phyloP scores from a whole-genome alignment of 2,888 invertebrate genomes.

The Tromatobia lineatoria region DNA sequence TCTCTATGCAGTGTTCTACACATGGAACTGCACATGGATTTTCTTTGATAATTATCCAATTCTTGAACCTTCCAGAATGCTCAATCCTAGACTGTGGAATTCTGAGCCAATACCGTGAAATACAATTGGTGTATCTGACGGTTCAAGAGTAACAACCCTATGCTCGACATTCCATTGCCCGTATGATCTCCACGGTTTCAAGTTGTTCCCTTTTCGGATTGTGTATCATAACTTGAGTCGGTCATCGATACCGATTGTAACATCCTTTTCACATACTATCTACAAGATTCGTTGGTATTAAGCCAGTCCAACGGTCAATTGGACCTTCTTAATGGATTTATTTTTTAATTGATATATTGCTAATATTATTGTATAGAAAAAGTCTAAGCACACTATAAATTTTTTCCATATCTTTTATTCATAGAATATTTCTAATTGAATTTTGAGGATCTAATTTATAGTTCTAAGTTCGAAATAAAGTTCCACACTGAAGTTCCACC shows the following conservation, averaged over 20 bases:
- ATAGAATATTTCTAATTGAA: not conserved
- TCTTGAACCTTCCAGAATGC: constrained; percentile 19
- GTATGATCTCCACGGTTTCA: not conserved
- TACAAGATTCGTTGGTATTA: not conserved
- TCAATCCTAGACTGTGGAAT: not conserved
- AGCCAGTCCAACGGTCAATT: not conserved
- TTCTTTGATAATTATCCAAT: constrained; percentile 37
- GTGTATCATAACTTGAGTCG: constrained; percentile 8
- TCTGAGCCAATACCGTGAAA: not conserved
- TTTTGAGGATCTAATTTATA: too few species aligned
- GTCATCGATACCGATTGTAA: not conserved
- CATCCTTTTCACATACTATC: not conserved
- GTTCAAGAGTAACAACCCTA: not conserved
- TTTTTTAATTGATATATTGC: not conserved
- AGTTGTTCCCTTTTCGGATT: not conserved
- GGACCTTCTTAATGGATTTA: not conserved
- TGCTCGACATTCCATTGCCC: not conserved
- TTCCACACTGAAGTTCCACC: too few species aligned
- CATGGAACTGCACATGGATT: constrained; percentile 30
- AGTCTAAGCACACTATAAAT: too few species aligned
- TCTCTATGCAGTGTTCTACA: constrained; percentile 37
- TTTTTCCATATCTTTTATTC: not conserved
- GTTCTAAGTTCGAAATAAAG: too few species aligned
- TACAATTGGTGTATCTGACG: constrained; percentile 20
- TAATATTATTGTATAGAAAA: too few species aligned